Base-by-base conservation (phyloP, 2,113 vertebrate genomes). In the Xenopus laevis region DNA sequence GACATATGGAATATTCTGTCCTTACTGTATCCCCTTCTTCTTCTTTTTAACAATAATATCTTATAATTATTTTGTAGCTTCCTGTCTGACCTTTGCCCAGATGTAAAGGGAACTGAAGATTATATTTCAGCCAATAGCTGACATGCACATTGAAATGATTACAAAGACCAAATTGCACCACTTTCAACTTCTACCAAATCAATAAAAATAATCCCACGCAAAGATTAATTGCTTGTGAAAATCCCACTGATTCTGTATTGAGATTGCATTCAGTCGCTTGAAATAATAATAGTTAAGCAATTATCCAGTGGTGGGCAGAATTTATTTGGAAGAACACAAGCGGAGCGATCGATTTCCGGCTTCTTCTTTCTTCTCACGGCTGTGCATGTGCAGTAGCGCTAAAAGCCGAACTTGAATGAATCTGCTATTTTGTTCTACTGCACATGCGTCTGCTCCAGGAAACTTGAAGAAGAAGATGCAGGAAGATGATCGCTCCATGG, bases 181-280 rank as follows among this genome's bases (percentile, higher is more conserved):
- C 45, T 62, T 18, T 64, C n/a, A 72, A 53, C 71, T 15, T 27
- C 46, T 4, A 53, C 46, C 27, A 18, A 40, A 18, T 46, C 15
- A 61, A 61, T 18, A 33, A 27, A 52, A n/a, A 30, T 16, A 9
- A 15, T 16, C 16, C 53, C 18, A 55, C 2, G 16, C 53, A 55
- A 16, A 59, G 50, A 71, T 52, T 30, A 63, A 71, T 62, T 53
- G 46, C 60, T 64, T 66, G 65, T 66, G 21, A 50, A 23, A 50
- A 10, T 50, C 20, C 20, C 45, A 50, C 12, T 20, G 23, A 4
- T 27, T 27, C 23, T 27, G 13, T 64, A 40, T 44, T 66, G 50
- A 13, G 20, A 50, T 15, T 46, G 2, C 12, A 13, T 11, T 66
- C 23, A 4, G 20, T 33, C 10, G 23, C 11, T 50, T 12, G 10